Evolutionary conservation across 2,888 invertebrate genomes (phyloP), one percentile per base, ranked within the genome.

Genomic region (Sarcophaga carnaria): DNA sequence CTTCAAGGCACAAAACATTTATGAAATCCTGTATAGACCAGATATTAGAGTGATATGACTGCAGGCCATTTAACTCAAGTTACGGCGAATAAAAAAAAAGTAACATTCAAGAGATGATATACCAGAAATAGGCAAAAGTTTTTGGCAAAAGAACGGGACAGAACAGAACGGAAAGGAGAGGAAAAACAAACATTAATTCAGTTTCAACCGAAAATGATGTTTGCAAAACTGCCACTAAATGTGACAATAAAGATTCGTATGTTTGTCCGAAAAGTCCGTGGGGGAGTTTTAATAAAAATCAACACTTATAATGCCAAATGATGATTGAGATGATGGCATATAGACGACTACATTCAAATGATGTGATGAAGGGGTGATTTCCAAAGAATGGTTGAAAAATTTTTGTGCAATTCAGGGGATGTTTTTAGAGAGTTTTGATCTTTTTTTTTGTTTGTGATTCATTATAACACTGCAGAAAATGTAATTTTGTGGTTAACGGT

Each of bases 271-370:
- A 74, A 69, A 79, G 67, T 70, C 70, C 20, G 62, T 75, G 75
- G 83, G 83, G 87, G 81, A 81, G 83, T 87, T 79, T 87, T 79
- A 81, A 83, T 84, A 71, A 70, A 78, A 70, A 81, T 83, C 87
- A 87, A 84, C 87, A 87, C 87, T 79, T 83, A 49, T 75, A 75
- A 76, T 14, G 75, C 66, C 60, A 80, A 76, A 20, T 62, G 66
- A 85, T 80, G 60, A 81, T 79, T 76, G n/a, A 66, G 49, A 77
- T 64, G 25, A 20, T 72, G 11, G 59, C 69, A 54, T 54, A 54
- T 14, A 75, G 62, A 25, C 63, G 62, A 78, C 25, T 54, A 22
- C 69, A 64, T 75, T 79, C 71, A 20, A 47, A n/a, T 11, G 25
- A 8, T 25, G 37, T 37, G 37, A 75, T n/a, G 37, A 37, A 79